These are phyloP conservation scores for Athetis lepigone DNA, from an alignment of 2,888 invertebrate genomes.

Conservation along the genomic window DNA sequence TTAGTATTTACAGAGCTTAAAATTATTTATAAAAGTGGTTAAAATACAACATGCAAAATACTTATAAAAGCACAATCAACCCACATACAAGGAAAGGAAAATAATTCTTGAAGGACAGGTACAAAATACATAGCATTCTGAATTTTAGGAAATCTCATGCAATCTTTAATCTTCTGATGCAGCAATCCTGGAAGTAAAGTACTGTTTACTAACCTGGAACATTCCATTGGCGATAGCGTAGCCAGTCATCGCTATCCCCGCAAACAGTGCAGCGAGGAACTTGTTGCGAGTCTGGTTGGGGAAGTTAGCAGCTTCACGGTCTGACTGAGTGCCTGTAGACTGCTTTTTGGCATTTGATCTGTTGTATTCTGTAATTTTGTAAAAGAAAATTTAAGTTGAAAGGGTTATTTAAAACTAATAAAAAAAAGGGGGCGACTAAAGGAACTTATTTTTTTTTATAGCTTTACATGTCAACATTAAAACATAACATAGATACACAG, in stretches of 20 bases:
- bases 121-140: background rate
- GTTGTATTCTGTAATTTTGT: constrained; percentile 81
- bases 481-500: no score
- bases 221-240: constrained; percentile 93
- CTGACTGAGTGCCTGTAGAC: constrained; percentile 86
- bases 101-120: background rate
- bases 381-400: background rate
- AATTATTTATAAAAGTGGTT: no score
- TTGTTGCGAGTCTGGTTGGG: constrained; percentile 93
- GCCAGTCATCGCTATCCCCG: constrained; percentile 92
- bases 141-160: constrained; percentile 26
- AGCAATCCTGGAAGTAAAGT: background rate
- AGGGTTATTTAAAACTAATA: no score
- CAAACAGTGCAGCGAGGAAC: constrained; percentile 92
- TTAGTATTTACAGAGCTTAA: background rate
- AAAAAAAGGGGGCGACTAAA: no score
- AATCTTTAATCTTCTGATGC: constrained; percentile 1
- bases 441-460: no score
- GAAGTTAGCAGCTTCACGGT: constrained; percentile 91
- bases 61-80: no score
- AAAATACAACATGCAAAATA: constrained; percentile 21
- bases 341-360: constrained; percentile 82
- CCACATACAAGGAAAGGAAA: no score
- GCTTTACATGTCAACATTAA: no score
- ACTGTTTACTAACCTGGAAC: constrained; percentile 89